Evolutionary conservation across 2,797 vertebrate genomes (phyloP), one percentile per base, ranked within the genome.

Genomic region (Melanotaenia parkinsoni): DNA sequence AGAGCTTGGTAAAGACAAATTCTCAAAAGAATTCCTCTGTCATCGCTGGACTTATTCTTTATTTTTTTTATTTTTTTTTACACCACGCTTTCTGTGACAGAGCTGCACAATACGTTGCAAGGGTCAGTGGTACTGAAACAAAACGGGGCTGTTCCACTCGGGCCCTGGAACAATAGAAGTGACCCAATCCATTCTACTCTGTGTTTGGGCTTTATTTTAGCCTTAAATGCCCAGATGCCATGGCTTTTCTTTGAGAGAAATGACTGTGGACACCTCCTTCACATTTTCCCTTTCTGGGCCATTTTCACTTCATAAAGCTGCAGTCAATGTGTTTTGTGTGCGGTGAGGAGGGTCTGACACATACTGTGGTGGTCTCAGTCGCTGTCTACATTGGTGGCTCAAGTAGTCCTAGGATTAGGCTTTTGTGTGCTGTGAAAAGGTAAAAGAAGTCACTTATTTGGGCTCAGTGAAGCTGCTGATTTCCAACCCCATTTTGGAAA

Each of bases 381-480:
- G 90, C 93, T 92, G 95, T 93, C 95, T 94, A 96, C 96, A 96
- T 94, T 96, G 96, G 95, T 96, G 96, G 96, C 93, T 98, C 96
- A 96, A 98, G 97, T 96, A 96, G 96, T 96, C 94, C 94, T 92
- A 90, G 96, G 96, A 98, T 97, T 97, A 97, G 93, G 93, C 92
- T 93, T 97, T 98, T 99, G 96, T 98, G 94, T 86, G 86, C 68
- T 61, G 85, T 96, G 96, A 98, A 97, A 97, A 97, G 96, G 94
- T 96, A 96, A 96, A 96, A 97, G 96, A 98, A 98, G 98, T 98
- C 97, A 98, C 95, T 97, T 98, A 97, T 98, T 97, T 96, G 96
- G 96, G 96, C 95, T 97, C 96, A 96, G 96, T 96, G 94, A 96
- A 97, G 97, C 96, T 96, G 96, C 91, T 97, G 95, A 95, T 96